phyloP scores from a whole-genome alignment of 2,797 vertebrate genomes.

The Atherinosoma microstoma region DNA sequence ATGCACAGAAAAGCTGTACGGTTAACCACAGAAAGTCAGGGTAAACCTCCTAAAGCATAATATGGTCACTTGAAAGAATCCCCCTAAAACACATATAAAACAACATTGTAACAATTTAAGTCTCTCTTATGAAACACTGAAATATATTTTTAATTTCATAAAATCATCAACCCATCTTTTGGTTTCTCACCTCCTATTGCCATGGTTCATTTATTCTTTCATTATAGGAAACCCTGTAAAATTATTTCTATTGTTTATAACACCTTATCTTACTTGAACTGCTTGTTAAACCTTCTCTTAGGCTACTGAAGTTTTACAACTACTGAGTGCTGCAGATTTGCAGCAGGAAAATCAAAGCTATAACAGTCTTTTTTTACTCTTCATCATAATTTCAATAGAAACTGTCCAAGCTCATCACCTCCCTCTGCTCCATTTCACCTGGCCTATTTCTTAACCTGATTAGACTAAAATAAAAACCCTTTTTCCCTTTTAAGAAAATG shows the following conservation, averaged over 20 bases:
- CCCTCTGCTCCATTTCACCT: slow-evolving; percentile 47
- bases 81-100: not conserved
- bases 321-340: not conserved
- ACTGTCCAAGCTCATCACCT: slow-evolving; percentile 5
- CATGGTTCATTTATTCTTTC: not conserved
- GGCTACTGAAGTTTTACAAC: not conserved
- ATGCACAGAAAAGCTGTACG: not conserved
- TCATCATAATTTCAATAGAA: slow-evolving; percentile 18
- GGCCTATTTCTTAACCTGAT: slow-evolving; percentile 68
- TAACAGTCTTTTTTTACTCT: not conserved
- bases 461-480: slow-evolving; percentile 58
- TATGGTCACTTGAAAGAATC: not conserved
- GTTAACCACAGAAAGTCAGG: not conserved
- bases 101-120: not conserved
- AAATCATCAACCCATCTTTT: not conserved
- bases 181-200: not conserved
- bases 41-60: not conserved
- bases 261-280: not conserved
- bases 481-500: slow-evolving; percentile 27
- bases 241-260: not conserved
- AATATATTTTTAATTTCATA: not conserved
- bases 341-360: not conserved
- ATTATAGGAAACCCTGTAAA: not conserved
- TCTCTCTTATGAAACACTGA: not conserved
- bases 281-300: not conserved